Percentiles rank a stretch among this genome's conserved stretches.
phyloP scores from a whole-genome alignment of 2,888 invertebrate species.

The Zeuzera pyrina region DNA sequence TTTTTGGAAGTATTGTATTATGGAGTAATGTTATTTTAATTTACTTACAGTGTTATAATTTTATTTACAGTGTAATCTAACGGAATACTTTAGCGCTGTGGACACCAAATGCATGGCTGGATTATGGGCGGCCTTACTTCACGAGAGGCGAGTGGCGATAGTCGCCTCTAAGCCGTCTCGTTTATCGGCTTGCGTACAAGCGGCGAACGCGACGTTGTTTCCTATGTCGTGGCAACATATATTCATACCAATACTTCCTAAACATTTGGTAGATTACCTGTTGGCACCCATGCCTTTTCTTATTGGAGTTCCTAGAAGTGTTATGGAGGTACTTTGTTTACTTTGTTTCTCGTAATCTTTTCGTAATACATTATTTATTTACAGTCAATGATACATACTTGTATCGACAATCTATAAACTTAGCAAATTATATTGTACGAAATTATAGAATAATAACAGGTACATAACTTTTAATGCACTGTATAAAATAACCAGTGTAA shows the following conservation, averaged over 20 bases:
- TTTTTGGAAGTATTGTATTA: too few species aligned
- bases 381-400: too few species aligned
- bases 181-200: slow-evolving; percentile 94
- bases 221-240: slow-evolving; percentile 99
- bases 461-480: too few species aligned
- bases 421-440: too few species aligned
- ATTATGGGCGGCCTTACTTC: slow-evolving; percentile 95
- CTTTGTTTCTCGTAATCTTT: slow-evolving; percentile 1
- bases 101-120: slow-evolving; percentile 95
- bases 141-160: slow-evolving; percentile 94
- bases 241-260: slow-evolving; percentile 95
- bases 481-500: too few species aligned
- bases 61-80: slow-evolving; percentile 96
- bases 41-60: too few species aligned
- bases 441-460: too few species aligned
- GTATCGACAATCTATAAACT: too few species aligned
- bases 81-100: slow-evolving; percentile 98
- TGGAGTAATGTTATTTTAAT: too few species aligned
- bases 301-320: slow-evolving; percentile 92
- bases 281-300: slow-evolving; percentile 98
- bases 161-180: slow-evolving; percentile 91
- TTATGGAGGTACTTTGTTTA: slow-evolving; percentile 76
- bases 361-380: too few species aligned
- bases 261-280: slow-evolving; percentile 90
- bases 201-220: slow-evolving; percentile 94